phyloP scores from a whole-genome alignment of 2,888 invertebrate species.

The Eupithecia subfuscata region DNA sequence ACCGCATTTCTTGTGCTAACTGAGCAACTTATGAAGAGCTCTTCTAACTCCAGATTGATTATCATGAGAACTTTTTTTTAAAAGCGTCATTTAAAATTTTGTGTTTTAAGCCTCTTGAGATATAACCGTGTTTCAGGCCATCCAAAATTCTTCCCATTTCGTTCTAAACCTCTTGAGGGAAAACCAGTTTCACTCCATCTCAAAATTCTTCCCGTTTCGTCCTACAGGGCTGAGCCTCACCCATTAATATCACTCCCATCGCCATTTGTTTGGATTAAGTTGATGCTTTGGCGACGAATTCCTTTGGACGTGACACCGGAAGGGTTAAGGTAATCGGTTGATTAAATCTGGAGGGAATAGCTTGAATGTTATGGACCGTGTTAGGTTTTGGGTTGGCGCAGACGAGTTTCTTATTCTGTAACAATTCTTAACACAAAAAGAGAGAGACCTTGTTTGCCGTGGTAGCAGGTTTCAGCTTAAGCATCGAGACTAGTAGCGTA shows the following conservation, averaged over 20 bases:
- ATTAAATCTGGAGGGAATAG: slow-evolving; percentile 41
- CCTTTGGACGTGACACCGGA: slow-evolving; percentile 50
- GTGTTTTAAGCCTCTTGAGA: not conserved
- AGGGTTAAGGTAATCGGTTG: slow-evolving; percentile 40
- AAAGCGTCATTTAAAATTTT: not conserved
- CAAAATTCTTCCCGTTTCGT: not conserved
- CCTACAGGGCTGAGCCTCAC: slow-evolving; percentile 9
- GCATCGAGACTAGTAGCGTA: not conserved
- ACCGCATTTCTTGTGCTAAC: not conserved
- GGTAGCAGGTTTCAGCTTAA: not conserved
- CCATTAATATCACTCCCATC: slow-evolving; percentile 65
- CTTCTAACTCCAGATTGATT: not conserved
- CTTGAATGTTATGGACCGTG: not conserved
- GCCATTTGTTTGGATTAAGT: slow-evolving; percentile 66
- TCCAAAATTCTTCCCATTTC: not conserved
- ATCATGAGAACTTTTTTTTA: not conserved
- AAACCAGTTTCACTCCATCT: not conserved
- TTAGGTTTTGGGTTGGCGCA: not conserved
- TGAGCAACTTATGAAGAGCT: not conserved
- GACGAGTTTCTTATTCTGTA: not conserved
- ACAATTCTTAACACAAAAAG: not conserved
- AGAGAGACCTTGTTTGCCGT: not conserved
- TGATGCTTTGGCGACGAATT: slow-evolving; percentile 58
- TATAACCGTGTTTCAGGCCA: not conserved
- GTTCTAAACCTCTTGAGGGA: not conserved